A percentile compares a stretch with the other conserved stretches of the same genome.
These are phyloP conservation scores for Apodemia zela DNA, from an alignment of 2,888 invertebrate genomes.

Conservation along the genomic window DNA sequence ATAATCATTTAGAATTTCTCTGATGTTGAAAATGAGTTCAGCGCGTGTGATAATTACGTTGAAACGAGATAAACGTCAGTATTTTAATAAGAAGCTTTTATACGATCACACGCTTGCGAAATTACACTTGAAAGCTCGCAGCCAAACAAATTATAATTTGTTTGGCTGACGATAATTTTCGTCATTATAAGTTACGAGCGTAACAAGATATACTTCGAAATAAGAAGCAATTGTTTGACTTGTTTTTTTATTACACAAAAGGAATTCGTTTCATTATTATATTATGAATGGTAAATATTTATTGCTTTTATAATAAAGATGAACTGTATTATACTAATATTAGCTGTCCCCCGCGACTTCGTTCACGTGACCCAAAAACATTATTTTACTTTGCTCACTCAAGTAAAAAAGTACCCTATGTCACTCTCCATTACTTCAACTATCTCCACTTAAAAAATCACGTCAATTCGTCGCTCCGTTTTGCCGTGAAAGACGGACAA, in stretches of 20 bases:
- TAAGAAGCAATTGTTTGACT: background rate
- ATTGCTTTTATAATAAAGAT: too few relatives aligned
- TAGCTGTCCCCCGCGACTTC: too few relatives aligned
- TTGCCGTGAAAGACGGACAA: too few relatives aligned
- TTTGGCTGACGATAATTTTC: background rate
- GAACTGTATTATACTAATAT: too few relatives aligned
- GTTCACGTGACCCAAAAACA: too few relatives aligned
- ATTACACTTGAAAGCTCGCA: slow-evolving; percentile 3
- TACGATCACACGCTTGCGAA: background rate
- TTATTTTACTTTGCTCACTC: too few relatives aligned
- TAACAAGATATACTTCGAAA: background rate
- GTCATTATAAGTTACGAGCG: slow-evolving; percentile 1
- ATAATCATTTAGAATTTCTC: background rate
- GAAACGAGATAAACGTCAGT: background rate
- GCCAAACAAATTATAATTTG: slow-evolving; percentile 10
- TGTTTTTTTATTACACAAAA: background rate
- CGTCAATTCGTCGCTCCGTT: too few relatives aligned
- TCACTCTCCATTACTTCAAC: too few relatives aligned
- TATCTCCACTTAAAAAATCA: too few relatives aligned
- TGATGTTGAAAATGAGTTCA: background rate
- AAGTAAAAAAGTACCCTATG: too few relatives aligned
- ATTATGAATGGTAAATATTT: too few relatives aligned
- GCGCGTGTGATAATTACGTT: background rate
- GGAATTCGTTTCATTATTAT: too few relatives aligned
- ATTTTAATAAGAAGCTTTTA: slow-evolving; percentile 5